Conservation (phyloP, 2,797 vertebrate species). For the Enteromius trimaculatus region DNA sequence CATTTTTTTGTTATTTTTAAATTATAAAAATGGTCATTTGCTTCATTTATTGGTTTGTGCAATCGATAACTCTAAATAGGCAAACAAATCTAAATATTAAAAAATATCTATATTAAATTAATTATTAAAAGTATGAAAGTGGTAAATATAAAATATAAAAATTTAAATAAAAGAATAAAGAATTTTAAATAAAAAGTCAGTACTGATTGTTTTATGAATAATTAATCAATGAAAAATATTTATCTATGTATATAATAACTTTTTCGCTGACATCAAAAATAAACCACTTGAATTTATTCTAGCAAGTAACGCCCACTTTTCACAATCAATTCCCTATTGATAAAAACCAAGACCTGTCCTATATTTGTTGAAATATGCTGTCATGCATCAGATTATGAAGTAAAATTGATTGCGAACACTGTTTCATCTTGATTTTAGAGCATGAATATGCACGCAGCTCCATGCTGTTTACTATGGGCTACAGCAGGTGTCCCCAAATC, state of each 20-base stretch:
- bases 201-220: not conserved
- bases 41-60: not conserved
- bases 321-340: not conserved
- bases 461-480: conserved; percentile 43
- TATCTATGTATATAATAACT: not conserved
- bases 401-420: not conserved
- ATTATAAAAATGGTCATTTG: not conserved
- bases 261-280: not conserved
- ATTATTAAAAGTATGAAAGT: not conserved
- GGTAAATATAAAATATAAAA: not conserved
- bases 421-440: conserved; percentile 3
- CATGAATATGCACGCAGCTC: conserved; percentile 36
- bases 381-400: not conserved
- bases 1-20: too few relatives aligned
- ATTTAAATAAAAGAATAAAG: too few relatives aligned
- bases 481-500: conserved; percentile 48
- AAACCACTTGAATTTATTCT: not conserved
- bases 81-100: not conserved
- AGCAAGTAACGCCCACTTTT: not conserved
- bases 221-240: not conserved
- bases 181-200: too few relatives aligned
- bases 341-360: conserved; percentile 1
- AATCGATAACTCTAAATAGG: not conserved
- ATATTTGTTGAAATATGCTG: not conserved
- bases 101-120: not conserved